Base-by-base conservation (phyloP, 2,797 vertebrate genomes). In the Vireo griseus region DNA sequence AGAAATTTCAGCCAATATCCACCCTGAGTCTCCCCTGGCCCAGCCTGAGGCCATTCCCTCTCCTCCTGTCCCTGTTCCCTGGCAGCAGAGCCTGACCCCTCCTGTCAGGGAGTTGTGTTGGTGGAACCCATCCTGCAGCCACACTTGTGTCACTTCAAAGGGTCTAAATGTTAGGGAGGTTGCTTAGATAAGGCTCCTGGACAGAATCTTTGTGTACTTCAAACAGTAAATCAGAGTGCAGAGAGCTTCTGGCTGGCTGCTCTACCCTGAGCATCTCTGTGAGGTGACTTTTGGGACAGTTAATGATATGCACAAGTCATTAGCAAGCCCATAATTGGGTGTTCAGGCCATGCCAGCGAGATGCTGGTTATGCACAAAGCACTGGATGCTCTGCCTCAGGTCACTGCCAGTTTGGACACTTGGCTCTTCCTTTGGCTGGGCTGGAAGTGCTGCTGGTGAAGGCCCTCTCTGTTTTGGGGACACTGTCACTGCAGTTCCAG, bases 11-110 rank as follows among this genome's bases (percentile, higher is more conserved):
- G 37, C 37, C 44, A 13, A 0, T 11, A 18, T 31, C 51, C 35
- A 17, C 1, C 2, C 31, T 35, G 15, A 35, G 0, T 25, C 31
- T 74, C 9, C 25, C 44, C 13, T 50, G 42, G 21, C 35, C 1
- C 51, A 84, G 17, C 16, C 1, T 31, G 69, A 57, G 44, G 59
- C 42, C 0, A 0, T 50, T 74, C 6, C 35, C 35, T 50, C 51
- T 74, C 6, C 0, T 50, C 59, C 59, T 83, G 59, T 65, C 50
- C 25, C 50, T 65, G 25, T 50, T 50, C 44, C 35, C 25, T 65
- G 44, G 35, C 20, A 55, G 42, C 59, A 57, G 31, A 65, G 35
- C 25, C 31, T 0, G 0, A 35, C 19, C 10, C 21, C 37, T 58
- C 44, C 61, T 74, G 37, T 7, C 21, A 57, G 58, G 47, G 35